phyloP scores from a whole-genome alignment of 2,888 invertebrate species.

The Achlya flavicornis region DNA sequence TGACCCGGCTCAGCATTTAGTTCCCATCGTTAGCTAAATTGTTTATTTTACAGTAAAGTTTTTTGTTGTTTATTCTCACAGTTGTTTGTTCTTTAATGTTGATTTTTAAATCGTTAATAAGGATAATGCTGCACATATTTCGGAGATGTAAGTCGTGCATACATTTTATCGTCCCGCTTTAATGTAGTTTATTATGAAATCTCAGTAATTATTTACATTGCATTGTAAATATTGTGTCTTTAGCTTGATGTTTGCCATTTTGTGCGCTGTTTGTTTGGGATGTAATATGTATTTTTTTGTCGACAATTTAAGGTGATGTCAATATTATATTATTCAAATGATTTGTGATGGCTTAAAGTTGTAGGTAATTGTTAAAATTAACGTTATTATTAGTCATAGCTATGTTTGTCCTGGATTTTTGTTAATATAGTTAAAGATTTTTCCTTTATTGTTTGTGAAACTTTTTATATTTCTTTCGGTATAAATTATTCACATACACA shows the following conservation, averaged over 20 bases:
- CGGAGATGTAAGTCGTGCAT: not conserved
- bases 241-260: not conserved
- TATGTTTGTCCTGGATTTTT: not conserved
- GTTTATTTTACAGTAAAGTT: not conserved
- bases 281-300: not conserved
- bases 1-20: slow-evolving; percentile 35
- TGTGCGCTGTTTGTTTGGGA: slow-evolving; percentile 2
- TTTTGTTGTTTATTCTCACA: slow-evolving; percentile 7
- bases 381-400: not conserved
- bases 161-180: not conserved
- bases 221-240: slow-evolving; percentile 1
- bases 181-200: slow-evolving; percentile 2
- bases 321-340: not conserved
- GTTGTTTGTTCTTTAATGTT: slow-evolving; percentile 9
- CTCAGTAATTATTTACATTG: not conserved
- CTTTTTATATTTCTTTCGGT: not conserved
- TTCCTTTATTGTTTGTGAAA: not conserved
- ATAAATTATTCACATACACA: slow-evolving; percentile 9
- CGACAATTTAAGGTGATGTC: not conserved
- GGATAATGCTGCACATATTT: slow-evolving; percentile 3
- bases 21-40: slow-evolving; percentile 45
- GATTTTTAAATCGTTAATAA: slow-evolving; percentile 1
- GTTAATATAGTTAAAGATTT: not conserved
- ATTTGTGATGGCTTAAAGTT: not conserved
- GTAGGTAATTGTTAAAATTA: not conserved